Percentiles rank a stretch among this genome's conserved stretches.
Evolutionary conservation across 2,888 invertebrate genomes (phyloP).

Genomic region (Lochmaea crataegi): DNA sequence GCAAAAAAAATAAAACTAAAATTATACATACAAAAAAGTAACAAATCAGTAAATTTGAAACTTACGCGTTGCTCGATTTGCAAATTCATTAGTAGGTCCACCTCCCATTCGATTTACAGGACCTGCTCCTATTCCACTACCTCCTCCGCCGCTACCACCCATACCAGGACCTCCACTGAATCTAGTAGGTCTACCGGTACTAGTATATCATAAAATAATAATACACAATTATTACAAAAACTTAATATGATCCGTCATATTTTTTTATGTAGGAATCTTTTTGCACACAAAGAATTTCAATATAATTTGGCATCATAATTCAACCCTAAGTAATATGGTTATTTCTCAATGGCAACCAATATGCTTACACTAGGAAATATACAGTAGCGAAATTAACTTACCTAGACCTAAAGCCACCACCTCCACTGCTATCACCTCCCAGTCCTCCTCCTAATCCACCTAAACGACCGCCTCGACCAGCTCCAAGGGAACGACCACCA

Average conservation of each 20-base stretch:
- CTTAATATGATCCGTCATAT: no score
- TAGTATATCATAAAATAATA: constrained; percentile 19
- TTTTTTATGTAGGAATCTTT: background rate
- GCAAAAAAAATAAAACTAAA: background rate
- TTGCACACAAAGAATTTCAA: background rate
- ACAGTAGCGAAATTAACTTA: background rate
- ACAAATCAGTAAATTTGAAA: constrained; percentile 5
- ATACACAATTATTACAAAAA: no score
- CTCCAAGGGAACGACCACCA: constrained; percentile 52
- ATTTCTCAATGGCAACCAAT: constrained; percentile 2
- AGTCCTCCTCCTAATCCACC: constrained; percentile 38
- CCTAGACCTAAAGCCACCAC: background rate
- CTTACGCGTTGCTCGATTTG: constrained; percentile 45
- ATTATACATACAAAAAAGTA: background rate
- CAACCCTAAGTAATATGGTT: background rate
- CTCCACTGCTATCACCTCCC: constrained; percentile 44
- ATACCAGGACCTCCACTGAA: constrained; percentile 45
- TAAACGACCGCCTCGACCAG: constrained; percentile 44
- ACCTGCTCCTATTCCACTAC: constrained; percentile 1
- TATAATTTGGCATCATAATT: background rate
- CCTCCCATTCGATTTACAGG: constrained; percentile 4
- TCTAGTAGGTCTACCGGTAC: constrained; percentile 41
- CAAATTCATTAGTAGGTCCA: constrained; percentile 25
- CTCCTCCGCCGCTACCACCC: constrained; percentile 44
- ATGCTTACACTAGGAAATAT: background rate